A percentile compares a stretch with the other conserved stretches of the same genome.
phyloP scores from a whole-genome alignment of 1,140 invertebrate species.

The Lucilia cuprina region DNA sequence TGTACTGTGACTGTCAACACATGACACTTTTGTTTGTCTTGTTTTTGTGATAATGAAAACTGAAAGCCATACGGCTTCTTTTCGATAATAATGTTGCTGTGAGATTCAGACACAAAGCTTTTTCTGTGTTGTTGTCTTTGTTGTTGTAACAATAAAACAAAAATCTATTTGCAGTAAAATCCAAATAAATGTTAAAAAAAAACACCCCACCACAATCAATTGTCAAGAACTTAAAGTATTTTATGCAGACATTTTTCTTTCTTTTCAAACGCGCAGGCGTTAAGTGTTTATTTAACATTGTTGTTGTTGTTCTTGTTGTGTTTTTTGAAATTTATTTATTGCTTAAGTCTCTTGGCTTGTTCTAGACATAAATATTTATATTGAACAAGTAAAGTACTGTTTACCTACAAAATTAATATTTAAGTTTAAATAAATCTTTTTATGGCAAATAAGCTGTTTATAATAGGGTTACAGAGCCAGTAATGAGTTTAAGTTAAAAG shows the following conservation, averaged over 20 bases:
- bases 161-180: background rate
- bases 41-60: conserved; percentile 36
- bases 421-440: too few relatives aligned
- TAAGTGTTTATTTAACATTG: background rate
- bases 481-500: too few relatives aligned
- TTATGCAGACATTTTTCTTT: background rate
- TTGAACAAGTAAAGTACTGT: too few relatives aligned
- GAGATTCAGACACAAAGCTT: background rate
- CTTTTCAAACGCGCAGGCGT: background rate
- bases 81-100: background rate
- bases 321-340: background rate
- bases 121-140: background rate
- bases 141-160: background rate
- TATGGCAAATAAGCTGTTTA: too few relatives aligned
- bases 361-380: background rate
- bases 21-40: conserved; percentile 44
- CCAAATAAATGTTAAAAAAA: too few relatives aligned
- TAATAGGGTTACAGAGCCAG: too few relatives aligned
- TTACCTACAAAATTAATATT: too few relatives aligned
- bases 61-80: conserved; percentile 20
- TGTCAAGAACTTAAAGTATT: background rate
- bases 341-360: background rate
- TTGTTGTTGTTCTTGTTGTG: background rate
- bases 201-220: too few relatives aligned
- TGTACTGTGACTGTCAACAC: conserved; percentile 36